These are phyloP conservation scores for Barnardius zonarius DNA, from an alignment of 2,113 vertebrate genomes.

Conservation along the genomic window DNA sequence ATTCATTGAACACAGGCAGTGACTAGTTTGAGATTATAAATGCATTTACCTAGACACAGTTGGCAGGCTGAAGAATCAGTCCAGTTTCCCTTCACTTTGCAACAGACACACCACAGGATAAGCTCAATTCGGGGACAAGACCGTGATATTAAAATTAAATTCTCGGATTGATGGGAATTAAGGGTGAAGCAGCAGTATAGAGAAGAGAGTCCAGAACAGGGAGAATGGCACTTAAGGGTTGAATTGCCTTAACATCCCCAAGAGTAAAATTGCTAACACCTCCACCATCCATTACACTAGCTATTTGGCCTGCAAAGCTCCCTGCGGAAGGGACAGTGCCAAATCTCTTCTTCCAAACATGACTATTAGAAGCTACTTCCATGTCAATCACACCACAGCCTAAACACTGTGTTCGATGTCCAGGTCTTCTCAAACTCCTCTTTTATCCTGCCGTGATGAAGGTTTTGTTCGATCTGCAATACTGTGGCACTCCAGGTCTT, in stretches of 20 bases:
- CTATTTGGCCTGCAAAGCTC: background rate
- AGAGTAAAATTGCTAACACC: background rate
- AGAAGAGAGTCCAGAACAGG: background rate
- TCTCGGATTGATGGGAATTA: background rate
- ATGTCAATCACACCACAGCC: background rate
- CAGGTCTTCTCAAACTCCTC: background rate
- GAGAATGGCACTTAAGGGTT: background rate
- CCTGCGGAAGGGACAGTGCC: background rate
- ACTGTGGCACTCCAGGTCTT: accelerated
- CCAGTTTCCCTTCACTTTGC: background rate
- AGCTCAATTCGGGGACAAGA: background rate
- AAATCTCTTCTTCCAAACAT: background rate
- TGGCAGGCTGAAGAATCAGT: background rate
- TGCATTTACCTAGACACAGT: background rate
- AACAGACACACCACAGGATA: background rate
- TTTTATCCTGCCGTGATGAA: background rate
- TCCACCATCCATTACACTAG: background rate
- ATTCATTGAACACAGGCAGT: background rate
- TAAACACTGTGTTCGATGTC: background rate
- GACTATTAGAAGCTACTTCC: background rate
- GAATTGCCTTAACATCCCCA: background rate
- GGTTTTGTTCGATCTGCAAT: background rate
- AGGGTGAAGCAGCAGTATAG: background rate
- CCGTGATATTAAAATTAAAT: accelerated
- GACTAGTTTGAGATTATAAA: background rate